Evolutionary conservation across 2,888 invertebrate genomes (phyloP).

Genomic region (Leptarthrus brevirostris): DNA sequence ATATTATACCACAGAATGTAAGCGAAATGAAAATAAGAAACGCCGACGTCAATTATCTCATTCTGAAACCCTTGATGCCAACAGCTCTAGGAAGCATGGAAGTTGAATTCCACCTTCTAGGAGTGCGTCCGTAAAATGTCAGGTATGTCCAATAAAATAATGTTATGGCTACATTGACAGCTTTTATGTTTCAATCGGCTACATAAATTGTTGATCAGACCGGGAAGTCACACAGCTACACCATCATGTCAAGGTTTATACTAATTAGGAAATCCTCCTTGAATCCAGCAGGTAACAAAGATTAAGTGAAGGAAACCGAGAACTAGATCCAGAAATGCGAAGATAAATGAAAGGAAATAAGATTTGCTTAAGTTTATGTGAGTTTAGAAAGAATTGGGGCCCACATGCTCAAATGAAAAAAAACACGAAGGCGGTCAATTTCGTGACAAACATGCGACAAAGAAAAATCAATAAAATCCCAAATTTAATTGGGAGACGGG

Average conservation of each 20-base stretch:
- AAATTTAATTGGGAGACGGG: constrained; percentile 47
- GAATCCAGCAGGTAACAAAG: too few species aligned
- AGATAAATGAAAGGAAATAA: background rate
- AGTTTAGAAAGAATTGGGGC: background rate
- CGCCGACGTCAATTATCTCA: constrained; percentile 29
- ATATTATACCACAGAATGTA: constrained; percentile 19
- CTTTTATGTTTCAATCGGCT: constrained; percentile 53
- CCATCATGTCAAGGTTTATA: constrained; percentile 25
- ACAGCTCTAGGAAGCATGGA: constrained; percentile 28
- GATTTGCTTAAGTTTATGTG: background rate
- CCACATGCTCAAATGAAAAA: background rate
- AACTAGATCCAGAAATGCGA: background rate
- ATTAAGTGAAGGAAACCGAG: too few species aligned
- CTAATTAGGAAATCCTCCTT: constrained; percentile 22
- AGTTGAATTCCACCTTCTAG: constrained; percentile 3
- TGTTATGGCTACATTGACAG: constrained; percentile 50
- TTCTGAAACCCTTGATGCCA: constrained; percentile 5
- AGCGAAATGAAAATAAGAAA: constrained; percentile 18
- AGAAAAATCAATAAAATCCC: constrained; percentile 43
- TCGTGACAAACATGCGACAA: constrained; percentile 37
- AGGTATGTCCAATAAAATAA: constrained; percentile 49
- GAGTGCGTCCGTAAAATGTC: background rate
- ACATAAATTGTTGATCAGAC: constrained; percentile 44
- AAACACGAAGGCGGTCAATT: constrained; percentile 12
- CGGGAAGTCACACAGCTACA: constrained; percentile 28